Conservation (phyloP, 2,797 vertebrate species). For the Phylloscopus collybita region DNA sequence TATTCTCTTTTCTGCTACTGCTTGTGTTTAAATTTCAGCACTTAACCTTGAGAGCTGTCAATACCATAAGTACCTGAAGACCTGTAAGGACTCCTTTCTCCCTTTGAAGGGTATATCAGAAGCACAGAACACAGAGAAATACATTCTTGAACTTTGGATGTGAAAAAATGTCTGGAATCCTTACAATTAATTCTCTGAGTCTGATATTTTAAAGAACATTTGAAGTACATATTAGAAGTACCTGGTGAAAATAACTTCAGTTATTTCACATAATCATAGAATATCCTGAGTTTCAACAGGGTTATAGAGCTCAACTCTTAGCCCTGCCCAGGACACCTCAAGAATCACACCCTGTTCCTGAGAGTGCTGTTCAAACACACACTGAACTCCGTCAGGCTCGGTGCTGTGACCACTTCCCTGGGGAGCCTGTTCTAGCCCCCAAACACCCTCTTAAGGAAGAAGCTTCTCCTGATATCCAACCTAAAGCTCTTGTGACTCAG, state of each 20-base stretch:
- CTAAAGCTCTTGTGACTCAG: fast-evolving
- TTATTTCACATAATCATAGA: neutral
- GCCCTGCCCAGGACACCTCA: neutral
- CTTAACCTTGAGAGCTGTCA: neutral
- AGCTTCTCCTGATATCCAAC: neutral
- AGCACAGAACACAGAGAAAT: neutral
- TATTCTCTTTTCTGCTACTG: neutral
- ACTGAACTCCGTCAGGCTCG: neutral
- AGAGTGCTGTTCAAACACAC: neutral
- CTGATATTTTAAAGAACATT: neutral
- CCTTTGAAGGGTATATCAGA: neutral
- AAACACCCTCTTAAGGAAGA: neutral
- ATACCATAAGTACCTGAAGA: neutral
- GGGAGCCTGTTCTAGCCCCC: neutral
- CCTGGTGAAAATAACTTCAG: neutral
- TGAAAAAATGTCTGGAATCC: neutral
- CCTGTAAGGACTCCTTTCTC: neutral
- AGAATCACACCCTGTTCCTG: neutral
- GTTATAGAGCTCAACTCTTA: neutral
- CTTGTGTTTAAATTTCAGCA: neutral
- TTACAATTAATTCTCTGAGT: neutral
- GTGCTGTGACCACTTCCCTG: neutral
- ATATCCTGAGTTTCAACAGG: neutral
- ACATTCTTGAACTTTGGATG: neutral
- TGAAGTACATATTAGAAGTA: neutral